phyloP scores from a whole-genome alignment of 2,113 vertebrate species.

The Centrocercus urophasianus region DNA sequence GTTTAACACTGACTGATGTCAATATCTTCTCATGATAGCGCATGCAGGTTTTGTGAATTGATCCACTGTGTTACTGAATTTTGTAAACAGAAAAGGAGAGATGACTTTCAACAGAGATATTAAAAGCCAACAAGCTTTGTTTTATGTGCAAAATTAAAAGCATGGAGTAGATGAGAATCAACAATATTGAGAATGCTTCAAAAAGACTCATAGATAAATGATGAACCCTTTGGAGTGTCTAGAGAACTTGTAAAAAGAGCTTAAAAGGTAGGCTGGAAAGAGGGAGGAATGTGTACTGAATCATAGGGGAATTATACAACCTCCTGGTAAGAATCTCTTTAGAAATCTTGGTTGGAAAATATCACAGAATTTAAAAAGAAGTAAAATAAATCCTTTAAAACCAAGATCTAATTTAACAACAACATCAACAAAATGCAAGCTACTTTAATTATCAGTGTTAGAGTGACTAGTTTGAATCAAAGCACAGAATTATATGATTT shows the following conservation, averaged over 20 bases:
- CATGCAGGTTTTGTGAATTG: neutral
- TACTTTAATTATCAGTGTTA: neutral
- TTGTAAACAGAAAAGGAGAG: neutral
- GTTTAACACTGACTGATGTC: neutral
- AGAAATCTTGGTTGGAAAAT: slow-evolving; percentile 1
- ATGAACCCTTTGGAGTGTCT: neutral
- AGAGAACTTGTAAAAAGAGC: slow-evolving; percentile 33
- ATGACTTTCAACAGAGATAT: neutral
- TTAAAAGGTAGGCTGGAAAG: slow-evolving; percentile 33
- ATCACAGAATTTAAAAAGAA: slow-evolving; percentile 5
- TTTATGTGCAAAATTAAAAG: neutral
- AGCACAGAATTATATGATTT: neutral
- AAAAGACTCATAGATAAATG: slow-evolving; percentile 11
- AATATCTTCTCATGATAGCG: neutral
- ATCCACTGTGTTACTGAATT: neutral
- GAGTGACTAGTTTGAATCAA: neutral
- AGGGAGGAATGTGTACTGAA: neutral
- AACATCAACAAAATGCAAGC: neutral
- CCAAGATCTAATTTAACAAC: neutral
- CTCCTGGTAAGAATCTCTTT: slow-evolving; percentile 26
- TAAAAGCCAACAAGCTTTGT: neutral
- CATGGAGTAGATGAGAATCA: neutral
- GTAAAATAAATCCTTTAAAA: slow-evolving; percentile 11
- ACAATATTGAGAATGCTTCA: neutral
- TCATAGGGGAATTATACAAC: slow-evolving; percentile 38